These are phyloP conservation scores for Drosophila greeni DNA, from an alignment of 2,888 invertebrate species.

Conservation along the genomic window DNA sequence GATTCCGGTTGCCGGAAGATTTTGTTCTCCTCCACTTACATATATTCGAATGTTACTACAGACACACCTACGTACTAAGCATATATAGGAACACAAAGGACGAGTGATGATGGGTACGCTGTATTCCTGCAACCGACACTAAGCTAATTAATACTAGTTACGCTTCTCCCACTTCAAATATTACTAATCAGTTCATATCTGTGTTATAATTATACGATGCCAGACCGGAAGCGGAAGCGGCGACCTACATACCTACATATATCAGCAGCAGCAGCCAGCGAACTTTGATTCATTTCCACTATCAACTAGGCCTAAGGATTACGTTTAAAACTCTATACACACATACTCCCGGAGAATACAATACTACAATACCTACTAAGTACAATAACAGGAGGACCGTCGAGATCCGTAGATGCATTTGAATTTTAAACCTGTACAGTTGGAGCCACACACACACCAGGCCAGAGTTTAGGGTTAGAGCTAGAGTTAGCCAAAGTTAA, in stretches of 20 bases:
- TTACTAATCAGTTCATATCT: constrained; percentile 66
- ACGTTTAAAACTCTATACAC: constrained; percentile 17
- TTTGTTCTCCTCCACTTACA: constrained; percentile 42
- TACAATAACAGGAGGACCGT: constrained; percentile 54
- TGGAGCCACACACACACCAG: constrained; percentile 2
- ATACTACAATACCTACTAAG: constrained; percentile 60
- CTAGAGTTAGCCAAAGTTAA: constrained; percentile 39
- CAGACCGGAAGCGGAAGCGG: background rate
- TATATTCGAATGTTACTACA: constrained; percentile 11
- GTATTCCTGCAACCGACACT: constrained; percentile 51
- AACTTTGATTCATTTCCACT: constrained; percentile 39
- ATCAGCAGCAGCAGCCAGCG: constrained; percentile 7
- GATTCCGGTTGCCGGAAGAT: constrained; percentile 8
- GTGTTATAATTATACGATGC: constrained; percentile 63
- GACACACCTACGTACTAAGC: constrained; percentile 10
- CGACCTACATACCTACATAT: background rate
- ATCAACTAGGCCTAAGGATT: constrained; percentile 32
- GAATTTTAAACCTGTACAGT: constrained; percentile 47
- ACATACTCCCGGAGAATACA: constrained; percentile 29
- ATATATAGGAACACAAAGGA: constrained; percentile 7
- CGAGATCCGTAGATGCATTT: constrained; percentile 10
- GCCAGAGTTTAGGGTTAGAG: constrained; percentile 22
- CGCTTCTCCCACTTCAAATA: constrained; percentile 35
- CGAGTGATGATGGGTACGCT: constrained; percentile 47
- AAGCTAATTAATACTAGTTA: constrained; percentile 34